A percentile compares a stretch with the other conserved stretches of the same genome.
Conservation (phyloP, 2,113 vertebrate species). For the Nanorana parkeri region DNA sequence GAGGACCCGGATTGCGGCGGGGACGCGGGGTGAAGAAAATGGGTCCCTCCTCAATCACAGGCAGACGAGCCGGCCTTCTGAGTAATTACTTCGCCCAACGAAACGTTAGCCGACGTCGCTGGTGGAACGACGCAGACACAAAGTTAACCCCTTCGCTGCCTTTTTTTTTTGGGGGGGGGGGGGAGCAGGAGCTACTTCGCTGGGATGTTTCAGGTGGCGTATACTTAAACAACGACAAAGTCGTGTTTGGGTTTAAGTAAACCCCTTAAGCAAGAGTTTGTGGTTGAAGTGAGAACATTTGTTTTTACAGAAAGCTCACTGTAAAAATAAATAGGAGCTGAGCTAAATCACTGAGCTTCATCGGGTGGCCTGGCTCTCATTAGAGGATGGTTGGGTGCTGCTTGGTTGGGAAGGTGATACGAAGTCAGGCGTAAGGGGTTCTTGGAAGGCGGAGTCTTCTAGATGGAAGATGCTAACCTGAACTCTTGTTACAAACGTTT, state of each 20-base stretch:
- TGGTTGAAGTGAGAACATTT: background rate
- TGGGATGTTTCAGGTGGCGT: conserved; percentile 9
- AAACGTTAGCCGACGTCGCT: conserved; percentile 22
- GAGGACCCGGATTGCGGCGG: conserved; percentile 11
- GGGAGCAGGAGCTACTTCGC: background rate
- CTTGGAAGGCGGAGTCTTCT: no score
- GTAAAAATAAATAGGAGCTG: conserved; percentile 22
- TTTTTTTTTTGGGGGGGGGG: no score
- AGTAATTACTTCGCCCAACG: conserved; percentile 5
- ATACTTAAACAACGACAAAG: conserved; percentile 7
- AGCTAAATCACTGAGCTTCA: background rate
- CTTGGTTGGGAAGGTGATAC: background rate
- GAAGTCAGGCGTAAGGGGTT: no score
- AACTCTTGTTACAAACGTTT: no score
- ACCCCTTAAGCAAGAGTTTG: background rate
- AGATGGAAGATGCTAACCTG: no score
- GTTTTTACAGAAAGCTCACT: background rate
- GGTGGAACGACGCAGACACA: background rate
- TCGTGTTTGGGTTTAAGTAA: conserved; percentile 19
- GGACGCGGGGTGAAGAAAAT: conserved; percentile 11
- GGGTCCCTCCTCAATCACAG: conserved; percentile 7
- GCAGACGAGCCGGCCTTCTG: background rate
- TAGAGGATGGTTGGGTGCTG: background rate
- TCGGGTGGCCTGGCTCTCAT: background rate
- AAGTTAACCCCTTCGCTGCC: conserved; percentile 25